Conservation (phyloP, 2,888 invertebrate genomes). For the Lycophotia porphyrea region DNA sequence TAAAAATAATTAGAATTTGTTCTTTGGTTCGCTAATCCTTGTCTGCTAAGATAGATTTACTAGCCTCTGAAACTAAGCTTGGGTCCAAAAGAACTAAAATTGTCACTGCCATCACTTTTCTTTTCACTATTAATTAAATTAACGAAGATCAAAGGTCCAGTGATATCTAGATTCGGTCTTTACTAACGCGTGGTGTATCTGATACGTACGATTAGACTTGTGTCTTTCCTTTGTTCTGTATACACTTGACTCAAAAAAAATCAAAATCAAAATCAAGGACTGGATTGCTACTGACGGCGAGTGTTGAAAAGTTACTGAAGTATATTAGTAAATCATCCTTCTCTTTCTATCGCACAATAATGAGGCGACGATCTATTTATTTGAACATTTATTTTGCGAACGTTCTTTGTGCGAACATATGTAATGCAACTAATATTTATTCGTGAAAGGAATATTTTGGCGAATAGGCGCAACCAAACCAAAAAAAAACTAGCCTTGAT, state of each 20-base stretch:
- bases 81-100: background rate
- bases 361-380: background rate
- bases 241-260: no score
- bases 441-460: background rate
- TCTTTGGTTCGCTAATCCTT: background rate
- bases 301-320: background rate
- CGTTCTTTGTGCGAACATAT: background rate
- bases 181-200: background rate
- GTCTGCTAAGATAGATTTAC: background rate
- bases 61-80: background rate
- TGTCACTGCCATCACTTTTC: background rate
- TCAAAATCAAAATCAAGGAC: no score
- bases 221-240: slow-evolving; percentile 7
- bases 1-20: slow-evolving; percentile 6
- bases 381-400: background rate
- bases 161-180: background rate
- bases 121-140: background rate
- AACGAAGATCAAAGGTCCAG: background rate
- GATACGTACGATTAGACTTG: background rate
- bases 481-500: background rate
- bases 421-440: background rate
- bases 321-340: background rate
- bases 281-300: background rate
- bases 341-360: background rate
- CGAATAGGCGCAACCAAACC: background rate